Evolutionary conservation across 2,888 invertebrate genomes (phyloP).

Genomic region (Rotaria sp.): DNA sequence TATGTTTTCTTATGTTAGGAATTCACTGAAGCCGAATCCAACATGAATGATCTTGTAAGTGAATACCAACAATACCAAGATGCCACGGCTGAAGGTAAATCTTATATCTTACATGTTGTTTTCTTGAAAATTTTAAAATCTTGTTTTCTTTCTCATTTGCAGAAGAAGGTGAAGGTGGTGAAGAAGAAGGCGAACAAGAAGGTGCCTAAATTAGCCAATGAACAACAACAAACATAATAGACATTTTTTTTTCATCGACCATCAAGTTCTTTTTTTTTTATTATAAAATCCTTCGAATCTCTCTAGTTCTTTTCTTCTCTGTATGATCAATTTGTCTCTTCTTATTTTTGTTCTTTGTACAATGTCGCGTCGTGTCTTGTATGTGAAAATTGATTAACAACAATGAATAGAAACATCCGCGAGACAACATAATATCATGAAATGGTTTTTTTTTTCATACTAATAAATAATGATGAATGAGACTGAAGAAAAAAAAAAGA

Average conservation of each 20-base stretch:
- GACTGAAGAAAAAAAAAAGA: background rate
- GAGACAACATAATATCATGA: background rate
- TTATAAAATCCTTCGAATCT: background rate
- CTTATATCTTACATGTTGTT: background rate
- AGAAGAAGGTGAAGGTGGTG: constrained; percentile 24
- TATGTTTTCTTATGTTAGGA: background rate
- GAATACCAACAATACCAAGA: constrained; percentile 20
- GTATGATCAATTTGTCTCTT: background rate
- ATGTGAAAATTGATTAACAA: background rate
- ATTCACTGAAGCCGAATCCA: background rate
- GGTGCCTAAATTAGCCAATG: background rate
- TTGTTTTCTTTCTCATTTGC: background rate
- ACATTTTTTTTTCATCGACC: background rate
- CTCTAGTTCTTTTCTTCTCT: background rate
- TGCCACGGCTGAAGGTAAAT: constrained; percentile 12
- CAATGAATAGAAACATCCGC: background rate
- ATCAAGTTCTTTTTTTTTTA: background rate
- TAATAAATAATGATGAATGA: background rate
- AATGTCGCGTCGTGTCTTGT: background rate
- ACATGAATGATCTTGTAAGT: background rate
- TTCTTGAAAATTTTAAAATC: background rate
- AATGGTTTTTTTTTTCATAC: background rate
- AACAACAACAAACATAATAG: background rate
- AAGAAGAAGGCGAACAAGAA: constrained; percentile 14
- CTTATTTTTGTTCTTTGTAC: background rate